Evolutionary conservation across 2,888 invertebrate species (phyloP), one percentile per base, ranked within the genome.

Genomic region (Platerodrilus igneus): DNA sequence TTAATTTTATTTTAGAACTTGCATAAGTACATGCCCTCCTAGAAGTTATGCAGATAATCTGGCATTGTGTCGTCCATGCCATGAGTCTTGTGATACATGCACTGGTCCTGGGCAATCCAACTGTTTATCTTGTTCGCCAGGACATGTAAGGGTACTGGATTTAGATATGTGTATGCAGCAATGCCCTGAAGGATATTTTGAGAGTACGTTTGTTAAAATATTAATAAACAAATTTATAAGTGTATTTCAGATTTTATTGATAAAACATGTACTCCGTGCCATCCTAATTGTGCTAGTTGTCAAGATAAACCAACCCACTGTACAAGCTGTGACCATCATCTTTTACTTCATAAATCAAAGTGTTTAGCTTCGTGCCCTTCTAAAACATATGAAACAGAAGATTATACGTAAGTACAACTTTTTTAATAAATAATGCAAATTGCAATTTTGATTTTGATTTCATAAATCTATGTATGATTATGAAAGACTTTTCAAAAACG

Each of bases 141-240:
- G 85, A 28, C 87, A 90, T 63, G 75, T 89, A 27, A 76, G 86
- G 58, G 86, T 90, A 32, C 81, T 83, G 9, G 91, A 91, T 69
- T 73, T 91, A 44, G 86, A 87, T 23, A 85, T 90, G 11, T 92
- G 92, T 58, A 72, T 91, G 42, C 88, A 89, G 64, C 83, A 85
- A 57, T 92, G 92, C 62, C 90, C 91, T 0, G 89, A 90, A 60
- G 88, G 90, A 30, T 92, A 91, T 63, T 91, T 82, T 70, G 87
- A 87, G 70, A 81, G 85, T 84, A 67, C 68, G 73, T 19, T 19
- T 19, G n/a, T n/a, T n/a, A n/a, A n/a, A n/a, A n/a, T n/a, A n/a
- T n/a, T n/a, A n/a, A n/a, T n/a, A n/a, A n/a, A n/a, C n/a, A n/a
- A n/a, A n/a, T n/a, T n/a, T 2, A 3, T 15, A 5, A 6, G 23